Base-by-base conservation (phyloP, 2,113 vertebrate species). In the Acrocephalus kingi region DNA sequence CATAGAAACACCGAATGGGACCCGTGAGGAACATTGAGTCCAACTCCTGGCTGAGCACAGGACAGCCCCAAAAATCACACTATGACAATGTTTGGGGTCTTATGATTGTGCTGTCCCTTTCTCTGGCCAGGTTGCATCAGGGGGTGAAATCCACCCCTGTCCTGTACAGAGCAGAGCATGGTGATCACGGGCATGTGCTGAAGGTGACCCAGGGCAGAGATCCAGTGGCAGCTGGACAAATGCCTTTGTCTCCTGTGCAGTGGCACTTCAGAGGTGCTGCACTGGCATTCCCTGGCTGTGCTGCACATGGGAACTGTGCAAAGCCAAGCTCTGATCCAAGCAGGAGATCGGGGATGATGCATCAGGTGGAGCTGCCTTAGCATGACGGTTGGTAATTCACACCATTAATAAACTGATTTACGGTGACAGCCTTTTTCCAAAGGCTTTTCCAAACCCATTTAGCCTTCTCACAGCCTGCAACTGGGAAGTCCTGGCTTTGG, bases 21-120 rank as follows among this genome's bases (percentile, higher is more conserved):
- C 15, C 30, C 41, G 49, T 1, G 0, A 18, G 63, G 33, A 37
- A 16, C 18, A 71, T 1, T 0, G 3, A 45, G 31, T 49, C 63
- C 10, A 33, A 0, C 21, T 56, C 63, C 72, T 49, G 41, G 12
- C 48, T 24, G 39, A 41, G 54, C n/a, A 35, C 21, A n/a, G 54
- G 61, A 39, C 39, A 69, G 4, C 7, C 25, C 41, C 71, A 15
- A 25, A 55, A 62, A 18, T 55, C 48, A 15, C 49, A 56, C 8
- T 1, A 2, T 9, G 25, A 3, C 23, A 12, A 12, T 14, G 35
- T 33, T 28, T 49, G 48, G 41, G 66, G 35, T 56, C 21, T 22
- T 22, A 33, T 4, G 6, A 18, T 0, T 0, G 6, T n/a, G 24
- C 23, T 49, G 28, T 45, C 0, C 2, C 39, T 41, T 51, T 31